Conservation (phyloP, 2,797 vertebrate species). For the Stomatorhinus walkeri region DNA sequence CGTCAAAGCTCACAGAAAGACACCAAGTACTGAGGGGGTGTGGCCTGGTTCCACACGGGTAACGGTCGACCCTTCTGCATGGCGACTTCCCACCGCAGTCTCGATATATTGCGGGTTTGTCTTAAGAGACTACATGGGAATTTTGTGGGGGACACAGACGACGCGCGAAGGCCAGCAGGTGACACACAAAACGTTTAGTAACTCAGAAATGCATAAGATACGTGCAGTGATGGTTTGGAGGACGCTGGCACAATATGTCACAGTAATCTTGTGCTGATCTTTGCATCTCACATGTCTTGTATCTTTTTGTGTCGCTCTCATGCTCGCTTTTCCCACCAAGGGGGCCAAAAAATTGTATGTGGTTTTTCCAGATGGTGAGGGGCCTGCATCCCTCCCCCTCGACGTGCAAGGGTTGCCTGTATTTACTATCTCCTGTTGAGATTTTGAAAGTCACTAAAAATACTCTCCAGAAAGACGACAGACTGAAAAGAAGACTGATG, state of each 20-base stretch:
- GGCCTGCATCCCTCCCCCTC: not conserved
- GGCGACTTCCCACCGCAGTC: not conserved
- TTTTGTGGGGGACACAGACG: not conserved
- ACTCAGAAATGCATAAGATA: not conserved
- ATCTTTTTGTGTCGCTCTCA: not conserved
- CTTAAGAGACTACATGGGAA: not conserved
- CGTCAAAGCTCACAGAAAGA: not conserved
- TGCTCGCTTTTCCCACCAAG: not conserved
- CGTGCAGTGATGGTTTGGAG: not conserved
- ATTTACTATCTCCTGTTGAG: not conserved
- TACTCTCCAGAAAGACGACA: not conserved
- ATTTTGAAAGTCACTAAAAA: slow-evolving; percentile 12
- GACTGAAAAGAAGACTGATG: not conserved
- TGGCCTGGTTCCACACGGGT: not conserved
- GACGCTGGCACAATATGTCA: not conserved
- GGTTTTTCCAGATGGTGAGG: not conserved
- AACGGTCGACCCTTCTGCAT: not conserved
- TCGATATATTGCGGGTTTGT: not conserved
- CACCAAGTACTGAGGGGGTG: not conserved
- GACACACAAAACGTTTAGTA: not conserved
- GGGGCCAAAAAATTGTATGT: not conserved
- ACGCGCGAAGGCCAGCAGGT: no score
- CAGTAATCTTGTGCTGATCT: not conserved
- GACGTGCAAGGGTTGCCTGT: not conserved
- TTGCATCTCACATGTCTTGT: not conserved